Evolutionary conservation across 2,113 vertebrate genomes (phyloP).

Genomic region (Megaptera novaeangliae): DNA sequence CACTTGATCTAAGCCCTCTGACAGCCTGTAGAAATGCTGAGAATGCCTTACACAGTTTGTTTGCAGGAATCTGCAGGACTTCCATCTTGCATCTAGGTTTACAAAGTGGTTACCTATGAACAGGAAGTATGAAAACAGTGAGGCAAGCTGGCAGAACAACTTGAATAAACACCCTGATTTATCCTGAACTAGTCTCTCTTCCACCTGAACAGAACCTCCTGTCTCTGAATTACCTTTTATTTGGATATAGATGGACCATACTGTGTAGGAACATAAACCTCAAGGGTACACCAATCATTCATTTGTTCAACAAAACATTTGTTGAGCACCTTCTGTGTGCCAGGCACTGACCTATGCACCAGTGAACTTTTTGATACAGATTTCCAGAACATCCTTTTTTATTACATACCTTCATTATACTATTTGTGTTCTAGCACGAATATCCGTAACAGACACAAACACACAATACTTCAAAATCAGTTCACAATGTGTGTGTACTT

Average conservation of each 20-base stretch:
- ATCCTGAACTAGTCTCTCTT: background rate
- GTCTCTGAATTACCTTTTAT: background rate
- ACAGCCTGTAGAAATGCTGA: conserved; percentile 30
- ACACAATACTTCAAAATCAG: background rate
- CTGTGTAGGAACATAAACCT: background rate
- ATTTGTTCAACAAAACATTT: background rate
- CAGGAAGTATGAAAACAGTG: background rate
- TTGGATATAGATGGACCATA: background rate
- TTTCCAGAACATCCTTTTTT: background rate
- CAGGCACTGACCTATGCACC: background rate
- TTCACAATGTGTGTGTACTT: background rate
- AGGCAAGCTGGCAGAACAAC: background rate
- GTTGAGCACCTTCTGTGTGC: background rate
- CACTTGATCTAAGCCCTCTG: conserved; percentile 44
- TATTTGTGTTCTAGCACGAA: background rate
- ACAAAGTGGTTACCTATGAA: background rate
- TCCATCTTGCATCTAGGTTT: conserved; percentile 12
- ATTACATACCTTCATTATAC: background rate
- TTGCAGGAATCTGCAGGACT: background rate
- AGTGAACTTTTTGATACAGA: background rate
- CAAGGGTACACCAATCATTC: background rate
- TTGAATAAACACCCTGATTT: background rate
- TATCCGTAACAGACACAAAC: background rate
- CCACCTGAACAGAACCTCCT: background rate
- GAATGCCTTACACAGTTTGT: background rate